Base-by-base conservation (phyloP, 2,888 invertebrate genomes). In the Harpagoxenus sublaevis region DNA sequence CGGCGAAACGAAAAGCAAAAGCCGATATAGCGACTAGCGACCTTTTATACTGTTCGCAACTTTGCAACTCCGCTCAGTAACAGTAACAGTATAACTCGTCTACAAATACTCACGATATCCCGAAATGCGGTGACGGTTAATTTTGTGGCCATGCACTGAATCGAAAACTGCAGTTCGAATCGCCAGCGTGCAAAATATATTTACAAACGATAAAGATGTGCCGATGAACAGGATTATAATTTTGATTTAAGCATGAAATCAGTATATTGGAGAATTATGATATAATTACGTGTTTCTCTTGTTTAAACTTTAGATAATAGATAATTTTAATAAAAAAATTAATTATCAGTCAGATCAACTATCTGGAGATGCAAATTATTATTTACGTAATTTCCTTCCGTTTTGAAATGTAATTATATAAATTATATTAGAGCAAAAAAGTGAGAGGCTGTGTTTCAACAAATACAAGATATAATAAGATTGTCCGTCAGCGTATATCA, bases 91-190 rank as follows among this genome's bases (percentile, higher is more conserved):
- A 28, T 12, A 10, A 3, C 39, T 65, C 66, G 35, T 42, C 42
- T 63, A 45, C 31, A 28, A 45, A 42, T 85, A 85, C 85, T 85
- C 60, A 85, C 85, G 8, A 83, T 63, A 10, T 70, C 70, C 28
- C 85, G 77, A 78, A 84, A 77, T 60, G 62, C 78, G 62, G 51
- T 63, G 51, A 15, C 51, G 3, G 78, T 73, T 73, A 85, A 57
- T 55, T 84, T 84, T 51, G 78, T 65, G 39, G 77, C 85, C 84
- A 79, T 78, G 74, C 78, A 84, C 6, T 68, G 85, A 68, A 66
- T 53, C 60, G 53, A 77, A 28, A 78, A 60, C 78, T 84, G 78
- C 62, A 48, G 18, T 48, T 79, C 6, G 23, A 23, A 23, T 23
- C 23, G 71, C 23, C 79, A 79, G 79, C 79, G 18, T 79, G 79